Evolutionary conservation across 1,140 invertebrate species (phyloP).

Genomic region (Nasonia giraulti): DNA sequence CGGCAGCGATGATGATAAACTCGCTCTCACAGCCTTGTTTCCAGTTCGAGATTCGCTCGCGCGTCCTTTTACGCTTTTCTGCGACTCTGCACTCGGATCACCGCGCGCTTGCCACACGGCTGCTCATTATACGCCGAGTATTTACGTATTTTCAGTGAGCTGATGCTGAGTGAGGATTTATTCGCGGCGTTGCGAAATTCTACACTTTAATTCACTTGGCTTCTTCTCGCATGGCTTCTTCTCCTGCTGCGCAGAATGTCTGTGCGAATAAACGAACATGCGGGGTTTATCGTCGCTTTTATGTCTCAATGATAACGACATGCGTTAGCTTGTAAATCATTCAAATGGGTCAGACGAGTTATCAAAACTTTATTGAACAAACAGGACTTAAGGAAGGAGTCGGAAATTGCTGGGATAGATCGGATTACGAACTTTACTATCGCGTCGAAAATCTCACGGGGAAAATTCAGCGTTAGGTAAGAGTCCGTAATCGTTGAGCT

Average conservation of each 20-base stretch:
- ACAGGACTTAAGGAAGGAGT: no score
- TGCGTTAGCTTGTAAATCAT: no score
- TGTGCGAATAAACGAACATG: not conserved
- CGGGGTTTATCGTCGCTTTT: not conserved
- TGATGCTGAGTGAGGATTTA: not conserved
- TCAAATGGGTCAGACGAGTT: no score
- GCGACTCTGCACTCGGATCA: not conserved
- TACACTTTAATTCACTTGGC: not conserved
- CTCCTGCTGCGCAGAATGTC: not conserved
- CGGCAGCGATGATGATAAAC: constrained; percentile 12
- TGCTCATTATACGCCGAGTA: not conserved
- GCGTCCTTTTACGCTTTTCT: not conserved
- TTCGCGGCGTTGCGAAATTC: not conserved
- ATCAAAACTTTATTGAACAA: no score
- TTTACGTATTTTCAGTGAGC: not conserved
- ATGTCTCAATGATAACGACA: not conserved
- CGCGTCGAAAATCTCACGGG: no score
- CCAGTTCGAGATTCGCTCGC: not conserved
- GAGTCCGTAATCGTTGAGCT: no score
- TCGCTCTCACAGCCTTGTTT: constrained; percentile 7
- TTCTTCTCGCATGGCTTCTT: not conserved
- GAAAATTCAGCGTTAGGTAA: no score
- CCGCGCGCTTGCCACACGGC: not conserved
- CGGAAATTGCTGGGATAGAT: no score
- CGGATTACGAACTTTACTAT: no score